Base-by-base conservation (phyloP, 2,888 invertebrate species). In the Oconnorella tubifera region DNA sequence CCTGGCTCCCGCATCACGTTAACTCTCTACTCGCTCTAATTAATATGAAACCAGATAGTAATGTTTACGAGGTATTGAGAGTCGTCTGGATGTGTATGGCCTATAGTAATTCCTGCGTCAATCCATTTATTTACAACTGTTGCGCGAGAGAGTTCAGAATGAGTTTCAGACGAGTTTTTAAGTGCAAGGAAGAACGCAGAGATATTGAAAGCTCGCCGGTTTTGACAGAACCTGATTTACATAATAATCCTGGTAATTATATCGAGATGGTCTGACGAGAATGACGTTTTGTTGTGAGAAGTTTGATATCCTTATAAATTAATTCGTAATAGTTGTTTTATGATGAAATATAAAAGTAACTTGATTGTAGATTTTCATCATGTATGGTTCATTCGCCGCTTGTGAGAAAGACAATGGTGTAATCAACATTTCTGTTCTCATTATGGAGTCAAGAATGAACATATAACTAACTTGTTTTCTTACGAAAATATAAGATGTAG, bases 1-100 rank as follows among this genome's bases (percentile, higher is more conserved):
- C 67, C 3, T 69, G 69, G 69, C 56, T 68, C 27, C 69, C 69
- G 6, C 56, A 63, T 14, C 69, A 69, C 53, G 61, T 67, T 29
- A 69, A 69, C 65, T 57, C 67, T 0, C 61, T 69, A 2, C 48
- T 64, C n/a, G 63, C 68, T 2, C 49, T 56, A 27, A 67, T 57
- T 33, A 59, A 59, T 14, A 48, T 56, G 2, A 56, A 62, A 6
- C 67, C 68, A 10, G 25, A 59, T 25, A 56, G 59, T 28, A 28
- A 40, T 1, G 62, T 33, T 28, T 67, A 67, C 50, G 60, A 64
- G 58, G 62, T 67, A 32, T 57, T 67, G 33, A 27, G 64, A 0
- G 60, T 67, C 0, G 23, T 62, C 56, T 56, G 56, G 56, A 14
- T 53, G 29, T 62, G 48, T 31, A 56, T 56, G 56, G 32, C 40